Percentiles rank a stretch among this genome's conserved stretches.
phyloP scores from a whole-genome alignment of 2,113 vertebrate genomes.

The Poeciliopsis retropinna region DNA sequence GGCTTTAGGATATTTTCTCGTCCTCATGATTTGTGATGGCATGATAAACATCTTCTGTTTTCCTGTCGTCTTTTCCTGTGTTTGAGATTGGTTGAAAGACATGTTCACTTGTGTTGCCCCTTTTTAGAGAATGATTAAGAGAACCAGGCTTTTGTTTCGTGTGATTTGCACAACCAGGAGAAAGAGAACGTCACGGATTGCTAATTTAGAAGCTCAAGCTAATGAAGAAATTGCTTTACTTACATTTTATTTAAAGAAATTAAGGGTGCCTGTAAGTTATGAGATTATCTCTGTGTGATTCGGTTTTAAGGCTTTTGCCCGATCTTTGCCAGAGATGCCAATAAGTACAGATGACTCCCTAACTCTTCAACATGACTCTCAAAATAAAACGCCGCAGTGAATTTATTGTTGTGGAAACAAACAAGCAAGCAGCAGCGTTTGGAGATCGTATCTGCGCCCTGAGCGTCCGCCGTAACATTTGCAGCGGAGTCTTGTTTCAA shows the following conservation, averaged over 20 bases:
- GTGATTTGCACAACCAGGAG: neutral
- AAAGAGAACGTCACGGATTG: neutral
- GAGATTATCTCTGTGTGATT: too few species aligned
- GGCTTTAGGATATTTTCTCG: too few species aligned
- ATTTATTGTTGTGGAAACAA: constrained; percentile 53
- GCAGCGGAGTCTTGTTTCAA: constrained; percentile 55
- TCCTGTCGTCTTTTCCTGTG: neutral
- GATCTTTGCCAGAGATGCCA: too few species aligned
- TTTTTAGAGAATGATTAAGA: neutral
- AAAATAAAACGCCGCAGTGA: constrained; percentile 17
- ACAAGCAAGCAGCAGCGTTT: constrained; percentile 9
- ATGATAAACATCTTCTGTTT: too few species aligned
- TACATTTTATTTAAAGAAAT: too few species aligned
- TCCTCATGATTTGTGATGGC: too few species aligned
- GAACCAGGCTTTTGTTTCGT: neutral
- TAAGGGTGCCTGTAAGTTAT: too few species aligned
- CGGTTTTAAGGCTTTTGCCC: too few species aligned
- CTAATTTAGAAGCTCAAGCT: neutral
- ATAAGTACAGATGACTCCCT: too few species aligned
- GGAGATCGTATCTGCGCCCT: too few species aligned
- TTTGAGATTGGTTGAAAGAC: neutral
- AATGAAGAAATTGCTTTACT: too few species aligned
- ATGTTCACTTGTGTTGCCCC: neutral
- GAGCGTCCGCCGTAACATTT: constrained; percentile 11
- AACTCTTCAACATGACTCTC: constrained; percentile 11